Conservation (phyloP, 2,888 invertebrate genomes). For the Agriopis marginaria region DNA sequence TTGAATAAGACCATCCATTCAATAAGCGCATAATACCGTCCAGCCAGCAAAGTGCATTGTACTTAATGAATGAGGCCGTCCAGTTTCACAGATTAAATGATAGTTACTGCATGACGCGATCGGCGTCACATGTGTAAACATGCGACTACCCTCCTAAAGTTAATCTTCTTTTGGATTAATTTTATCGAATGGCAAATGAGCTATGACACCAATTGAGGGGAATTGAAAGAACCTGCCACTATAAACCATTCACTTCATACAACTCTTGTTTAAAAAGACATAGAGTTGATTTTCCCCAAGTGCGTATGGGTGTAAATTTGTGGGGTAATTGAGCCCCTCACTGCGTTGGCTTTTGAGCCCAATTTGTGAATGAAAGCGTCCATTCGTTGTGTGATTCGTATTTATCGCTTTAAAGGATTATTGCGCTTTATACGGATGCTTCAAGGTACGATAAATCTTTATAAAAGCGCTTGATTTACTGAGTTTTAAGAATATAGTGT, state of each 20-base stretch:
- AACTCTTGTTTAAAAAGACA: conserved; percentile 43
- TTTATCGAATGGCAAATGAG: conserved; percentile 85
- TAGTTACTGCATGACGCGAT: conserved; percentile 41
- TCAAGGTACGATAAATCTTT: conserved; percentile 45
- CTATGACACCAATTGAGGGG: conserved; percentile 75
- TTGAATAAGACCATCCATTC: conserved; percentile 59
- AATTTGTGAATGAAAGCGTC: conserved; percentile 78
- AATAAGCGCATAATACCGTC: conserved; percentile 1
- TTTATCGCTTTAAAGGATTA: conserved; percentile 62
- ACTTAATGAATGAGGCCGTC: conserved; percentile 43
- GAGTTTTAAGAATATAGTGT: conserved; percentile 11
- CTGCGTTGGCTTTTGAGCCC: conserved; percentile 78
- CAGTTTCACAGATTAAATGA: conserved; percentile 11
- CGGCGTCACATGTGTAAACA: conserved; percentile 72
- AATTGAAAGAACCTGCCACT: conserved; percentile 61
- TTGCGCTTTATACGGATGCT: conserved; percentile 39
- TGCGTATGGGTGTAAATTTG: conserved; percentile 41
- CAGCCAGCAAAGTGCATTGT: conserved; percentile 65
- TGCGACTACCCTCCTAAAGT: conserved; percentile 60
- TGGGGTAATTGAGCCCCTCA: conserved; percentile 60
- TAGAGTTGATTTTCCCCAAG: conserved; percentile 55
- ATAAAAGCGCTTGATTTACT: conserved; percentile 38
- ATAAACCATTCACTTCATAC: conserved; percentile 41
- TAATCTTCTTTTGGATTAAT: conserved; percentile 80
- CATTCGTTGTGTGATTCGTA: conserved; percentile 58